Conservation (phyloP, 2,113 vertebrate species). For the cat (Felis catus) region F.catus_Fca126_mat1.0 CM031422.1:16510001-16510500, state of each 20-base stretch:
- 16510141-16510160: conserved; percentile 48
- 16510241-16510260: conserved; percentile 71
- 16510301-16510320: conserved; percentile 79
- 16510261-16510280: conserved; percentile 74
- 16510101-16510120: conserved; percentile 47
- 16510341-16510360: conserved; percentile 55
- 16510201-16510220: conserved; percentile 50
- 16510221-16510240: conserved; percentile 68
- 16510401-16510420: conserved; percentile 76
- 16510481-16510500: conserved; percentile 80
- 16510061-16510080: conserved; percentile 78
- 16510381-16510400: conserved; percentile 74
- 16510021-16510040: conserved; percentile 19
- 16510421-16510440: conserved; percentile 78
- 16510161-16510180: conserved; percentile 46
- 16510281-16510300: conserved; percentile 78
- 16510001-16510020: not conserved
- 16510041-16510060: conserved; percentile 54
- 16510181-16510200: conserved; percentile 52
- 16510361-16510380: conserved; percentile 48
- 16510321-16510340: conserved; percentile 55
- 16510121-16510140: conserved; percentile 45
- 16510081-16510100: conserved; percentile 69
- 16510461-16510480: conserved; percentile 82
- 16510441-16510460: conserved; percentile 81